Percentiles rank a stretch among this genome's conserved stretches.
These are phyloP conservation scores for Athripsodes cinereus DNA, from an alignment of 2,888 invertebrate species.

Conservation along the genomic window DNA sequence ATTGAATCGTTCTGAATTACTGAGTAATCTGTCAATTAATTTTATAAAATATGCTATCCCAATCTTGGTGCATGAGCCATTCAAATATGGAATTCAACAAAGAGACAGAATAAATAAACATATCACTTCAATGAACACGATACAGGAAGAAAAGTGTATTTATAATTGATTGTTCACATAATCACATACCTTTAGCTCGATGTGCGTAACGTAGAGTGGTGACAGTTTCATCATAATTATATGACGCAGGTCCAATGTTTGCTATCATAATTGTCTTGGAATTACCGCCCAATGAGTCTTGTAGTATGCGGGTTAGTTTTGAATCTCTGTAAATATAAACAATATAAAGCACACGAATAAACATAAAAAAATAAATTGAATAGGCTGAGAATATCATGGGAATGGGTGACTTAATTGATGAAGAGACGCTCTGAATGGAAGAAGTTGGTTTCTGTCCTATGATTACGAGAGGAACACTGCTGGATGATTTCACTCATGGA, in stretches of 20 bases:
- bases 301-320: slow-evolving; percentile 89
- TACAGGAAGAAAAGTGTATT: not conserved
- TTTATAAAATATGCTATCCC: too few relatives aligned
- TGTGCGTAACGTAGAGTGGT: slow-evolving; percentile 96
- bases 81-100: not conserved
- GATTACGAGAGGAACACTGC: too few relatives aligned
- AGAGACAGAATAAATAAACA: not conserved
- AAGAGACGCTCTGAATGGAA: too few relatives aligned
- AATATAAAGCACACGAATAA: not conserved
- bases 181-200: slow-evolving; percentile 69
- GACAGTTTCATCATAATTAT: slow-evolving; percentile 96
- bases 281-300: slow-evolving; percentile 98
- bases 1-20: too few relatives aligned
- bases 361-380: not conserved
- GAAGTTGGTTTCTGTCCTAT: too few relatives aligned
- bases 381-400: not conserved
- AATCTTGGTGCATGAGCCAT: too few relatives aligned
- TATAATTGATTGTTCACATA: not conserved
- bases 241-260: slow-evolving; percentile 95
- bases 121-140: not conserved
- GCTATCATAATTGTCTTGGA: slow-evolving; percentile 99
- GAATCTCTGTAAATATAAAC: slow-evolving; percentile 91
- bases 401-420: too few relatives aligned
- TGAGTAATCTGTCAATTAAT: too few relatives aligned
- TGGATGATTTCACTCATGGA: too few relatives aligned